Conservation (phyloP, 2,113 vertebrate species). For the Perognathus longimembris region DNA sequence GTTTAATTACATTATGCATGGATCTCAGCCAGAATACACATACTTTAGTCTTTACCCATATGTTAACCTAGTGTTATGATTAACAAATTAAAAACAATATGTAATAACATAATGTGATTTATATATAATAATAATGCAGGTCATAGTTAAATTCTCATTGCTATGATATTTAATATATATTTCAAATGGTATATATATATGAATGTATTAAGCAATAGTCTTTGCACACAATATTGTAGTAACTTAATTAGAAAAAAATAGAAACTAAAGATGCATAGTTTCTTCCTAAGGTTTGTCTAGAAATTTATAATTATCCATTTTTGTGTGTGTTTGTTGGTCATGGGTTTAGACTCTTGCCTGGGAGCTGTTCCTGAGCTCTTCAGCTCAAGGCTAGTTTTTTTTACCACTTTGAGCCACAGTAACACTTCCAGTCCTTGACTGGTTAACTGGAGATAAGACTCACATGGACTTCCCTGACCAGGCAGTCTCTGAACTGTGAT, state of each 20-base stretch:
- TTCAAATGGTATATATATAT: background rate
- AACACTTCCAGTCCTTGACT: no score
- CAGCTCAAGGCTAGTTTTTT: no score
- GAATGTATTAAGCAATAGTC: background rate
- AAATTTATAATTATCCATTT: background rate
- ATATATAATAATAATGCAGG: background rate
- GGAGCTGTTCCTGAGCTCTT: no score
- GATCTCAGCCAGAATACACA: background rate
- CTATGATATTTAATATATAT: background rate
- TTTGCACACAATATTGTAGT: background rate
- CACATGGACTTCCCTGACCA: no score
- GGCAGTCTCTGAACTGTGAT: no score
- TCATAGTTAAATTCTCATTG: background rate
- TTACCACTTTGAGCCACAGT: no score
- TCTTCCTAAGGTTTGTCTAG: background rate
- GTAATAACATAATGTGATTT: background rate
- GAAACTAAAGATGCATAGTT: background rate
- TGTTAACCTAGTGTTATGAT: background rate
- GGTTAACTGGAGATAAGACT: no score
- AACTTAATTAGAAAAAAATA: background rate
- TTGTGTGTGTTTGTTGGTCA: no score
- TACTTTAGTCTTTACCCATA: slow-evolving; percentile 8
- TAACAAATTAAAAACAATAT: background rate
- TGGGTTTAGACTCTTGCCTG: no score
- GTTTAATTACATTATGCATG: background rate